A percentile compares a stretch with the other conserved stretches of the same genome.
phyloP scores from a whole-genome alignment of 1,140 invertebrate species.

The Carcinoscorpius rotundicauda region DNA sequence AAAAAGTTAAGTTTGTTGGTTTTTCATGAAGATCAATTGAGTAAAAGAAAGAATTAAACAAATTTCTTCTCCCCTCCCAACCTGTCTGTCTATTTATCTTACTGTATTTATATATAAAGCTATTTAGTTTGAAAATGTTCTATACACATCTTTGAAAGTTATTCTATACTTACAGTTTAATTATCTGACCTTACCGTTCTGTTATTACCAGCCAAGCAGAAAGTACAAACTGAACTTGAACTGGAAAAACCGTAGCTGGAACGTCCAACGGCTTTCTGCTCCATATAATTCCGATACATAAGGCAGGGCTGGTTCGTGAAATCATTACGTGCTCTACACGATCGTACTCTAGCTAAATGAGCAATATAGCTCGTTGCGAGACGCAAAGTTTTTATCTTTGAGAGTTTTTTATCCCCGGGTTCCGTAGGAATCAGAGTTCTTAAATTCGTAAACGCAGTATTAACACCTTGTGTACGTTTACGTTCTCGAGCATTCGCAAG shows the following conservation, averaged over 20 bases:
- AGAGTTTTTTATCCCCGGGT: slow-evolving; percentile 77
- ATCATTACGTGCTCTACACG: slow-evolving; percentile 4
- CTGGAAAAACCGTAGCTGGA: no score
- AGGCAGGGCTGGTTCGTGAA: slow-evolving; percentile 6
- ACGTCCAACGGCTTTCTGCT: no score
- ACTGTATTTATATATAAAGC: no score
- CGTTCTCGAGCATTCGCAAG: slow-evolving; percentile 38
- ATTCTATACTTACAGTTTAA: no score
- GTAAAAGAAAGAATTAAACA: no score
- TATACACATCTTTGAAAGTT: no score
- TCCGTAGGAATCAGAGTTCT: slow-evolving; percentile 82
- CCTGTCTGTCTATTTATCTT: no score
- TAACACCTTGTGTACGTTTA: slow-evolving; percentile 57
- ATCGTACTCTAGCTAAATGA: slow-evolving; percentile 53
- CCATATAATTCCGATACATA: not conserved
- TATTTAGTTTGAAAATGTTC: no score
- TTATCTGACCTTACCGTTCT: not conserved
- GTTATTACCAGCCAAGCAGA: slow-evolving; percentile 12
- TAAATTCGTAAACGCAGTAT: slow-evolving; percentile 71
- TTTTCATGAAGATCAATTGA: no score
- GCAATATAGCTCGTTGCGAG: slow-evolving; percentile 84
- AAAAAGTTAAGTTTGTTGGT: no score
- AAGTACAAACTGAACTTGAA: slow-evolving; percentile 10
- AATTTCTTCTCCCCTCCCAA: no score
- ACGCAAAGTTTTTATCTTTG: slow-evolving; percentile 86